Evolutionary conservation across 2,797 vertebrate genomes (phyloP).

Genomic region (Hephaestus fuliginosus): DNA sequence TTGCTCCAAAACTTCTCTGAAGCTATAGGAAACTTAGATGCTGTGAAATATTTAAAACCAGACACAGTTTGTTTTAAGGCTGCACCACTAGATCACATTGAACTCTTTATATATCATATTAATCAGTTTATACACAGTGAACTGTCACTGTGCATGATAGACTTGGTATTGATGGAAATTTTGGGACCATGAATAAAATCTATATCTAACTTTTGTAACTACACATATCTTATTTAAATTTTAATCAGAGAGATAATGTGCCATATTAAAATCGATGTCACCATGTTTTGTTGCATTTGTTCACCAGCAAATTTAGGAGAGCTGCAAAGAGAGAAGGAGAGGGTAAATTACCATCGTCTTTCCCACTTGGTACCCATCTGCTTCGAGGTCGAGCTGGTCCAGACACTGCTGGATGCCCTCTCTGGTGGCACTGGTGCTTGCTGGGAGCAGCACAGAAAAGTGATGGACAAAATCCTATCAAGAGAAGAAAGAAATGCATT

Average conservation of each 20-base stretch:
- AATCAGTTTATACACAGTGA: not conserved
- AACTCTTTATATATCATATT: not conserved
- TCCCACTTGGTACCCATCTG: slow-evolving; percentile 95
- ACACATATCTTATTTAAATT: too few species aligned
- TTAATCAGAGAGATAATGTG: not conserved
- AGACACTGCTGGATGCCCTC: slow-evolving; percentile 91
- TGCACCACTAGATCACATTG: not conserved
- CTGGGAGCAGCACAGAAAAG: slow-evolving; percentile 93
- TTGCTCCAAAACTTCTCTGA: not conserved
- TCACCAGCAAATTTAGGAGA: not conserved
- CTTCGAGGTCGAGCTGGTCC: slow-evolving; percentile 86
- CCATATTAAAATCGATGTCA: not conserved
- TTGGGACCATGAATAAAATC: not conserved
- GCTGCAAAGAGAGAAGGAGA: not conserved
- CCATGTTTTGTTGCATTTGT: not conserved
- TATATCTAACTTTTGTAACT: not conserved
- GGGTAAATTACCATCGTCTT: slow-evolving; percentile 91
- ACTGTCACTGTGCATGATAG: not conserved
- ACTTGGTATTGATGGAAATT: not conserved
- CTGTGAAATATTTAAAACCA: not conserved
- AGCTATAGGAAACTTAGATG: not conserved
- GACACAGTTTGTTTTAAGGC: not conserved
- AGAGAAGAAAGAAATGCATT: slow-evolving; percentile 8
- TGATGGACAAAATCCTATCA: slow-evolving; percentile 94
- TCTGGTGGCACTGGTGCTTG: slow-evolving; percentile 85